Evolutionary conservation across 2,888 invertebrate species (phyloP).

Genomic region (Acronicta psi): DNA sequence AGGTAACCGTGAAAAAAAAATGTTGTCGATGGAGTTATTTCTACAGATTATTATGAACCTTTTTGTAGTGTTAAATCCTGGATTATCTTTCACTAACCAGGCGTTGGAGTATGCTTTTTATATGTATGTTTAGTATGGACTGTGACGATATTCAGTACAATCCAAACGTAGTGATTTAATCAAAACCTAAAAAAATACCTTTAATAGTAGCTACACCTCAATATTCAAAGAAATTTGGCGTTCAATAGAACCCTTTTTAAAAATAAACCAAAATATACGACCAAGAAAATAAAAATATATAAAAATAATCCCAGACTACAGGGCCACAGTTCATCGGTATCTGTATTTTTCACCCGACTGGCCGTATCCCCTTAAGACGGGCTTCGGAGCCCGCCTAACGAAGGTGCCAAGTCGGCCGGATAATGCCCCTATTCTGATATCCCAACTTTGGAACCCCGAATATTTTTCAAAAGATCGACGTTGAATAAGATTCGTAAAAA

Average conservation of each 20-base stretch:
- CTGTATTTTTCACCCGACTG: constrained; percentile 66
- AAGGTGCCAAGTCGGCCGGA: constrained; percentile 67
- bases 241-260: constrained; percentile 1
- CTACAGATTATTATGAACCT: no score
- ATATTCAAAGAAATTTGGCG: background rate
- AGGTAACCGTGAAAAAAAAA: no score
- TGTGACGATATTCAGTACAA: no score
- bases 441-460: constrained; percentile 50
- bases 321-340: constrained; percentile 63
- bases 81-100: no score
- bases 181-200: background rate
- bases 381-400: constrained; percentile 50
- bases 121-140: no score
- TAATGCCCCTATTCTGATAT: constrained; percentile 62
- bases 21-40: no score
- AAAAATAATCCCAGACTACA: constrained; percentile 28
- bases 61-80: no score
- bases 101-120: no score
- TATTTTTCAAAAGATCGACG: constrained; percentile 47
- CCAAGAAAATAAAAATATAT: constrained; percentile 14
- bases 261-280: constrained; percentile 2
- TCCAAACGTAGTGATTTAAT: no score
- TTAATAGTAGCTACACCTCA: background rate
- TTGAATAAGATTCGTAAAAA: constrained; percentile 46
- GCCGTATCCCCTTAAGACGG: constrained; percentile 53